Base-by-base conservation (phyloP, 2,113 vertebrate genomes). In the Lepus timidus region DNA sequence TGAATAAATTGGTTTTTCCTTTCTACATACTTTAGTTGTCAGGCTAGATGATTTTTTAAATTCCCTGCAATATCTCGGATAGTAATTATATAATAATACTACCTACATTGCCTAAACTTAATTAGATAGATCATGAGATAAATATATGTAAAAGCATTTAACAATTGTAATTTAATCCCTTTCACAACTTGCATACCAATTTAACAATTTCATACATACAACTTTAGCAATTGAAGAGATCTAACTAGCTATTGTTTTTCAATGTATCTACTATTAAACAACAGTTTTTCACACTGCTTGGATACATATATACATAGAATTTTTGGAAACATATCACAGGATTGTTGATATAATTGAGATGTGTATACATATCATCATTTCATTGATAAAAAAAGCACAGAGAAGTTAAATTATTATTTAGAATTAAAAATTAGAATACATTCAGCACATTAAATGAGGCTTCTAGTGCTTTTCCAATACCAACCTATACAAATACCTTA, bases 101-200 rank as follows among this genome's bases (percentile, higher is more conserved):
- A 58, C 31, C 8, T 44, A 27, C 67, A n/a, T 91, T 87, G 93
- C 67, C 33, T 81, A 80, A 90, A 87, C 14, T 83, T 89, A 78
- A 79, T 94, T 67, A 88, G 71, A 31, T 94, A 64, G 93, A 39
- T 88, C 44, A n/a, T 76, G 93, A 88, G 71, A 70, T 58, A 49
- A 49, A n/a, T 44, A 80, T 16, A 85, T 33, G 36, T 87, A 76
- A 79, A 92, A 92, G 7, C 68, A 90, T 58, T 85, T 88, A 90
- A 78, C 49, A 95, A 62, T 67, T 91, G 9, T 65, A 64, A 86
- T 79, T 74, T 90, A 89, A 84, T 55, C 52, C 31, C 9, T 82
- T 61, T 94, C 65, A 94, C 31, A 91, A 91, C 90, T 88, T 94
- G 61, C 27, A 76, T 68, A 93, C 49, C 55, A 93, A 91, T 85